Evolutionary conservation across 2,797 vertebrate genomes (phyloP), one percentile per base, ranked within the genome.

Genomic region (Cottoperca gobio): DNA sequence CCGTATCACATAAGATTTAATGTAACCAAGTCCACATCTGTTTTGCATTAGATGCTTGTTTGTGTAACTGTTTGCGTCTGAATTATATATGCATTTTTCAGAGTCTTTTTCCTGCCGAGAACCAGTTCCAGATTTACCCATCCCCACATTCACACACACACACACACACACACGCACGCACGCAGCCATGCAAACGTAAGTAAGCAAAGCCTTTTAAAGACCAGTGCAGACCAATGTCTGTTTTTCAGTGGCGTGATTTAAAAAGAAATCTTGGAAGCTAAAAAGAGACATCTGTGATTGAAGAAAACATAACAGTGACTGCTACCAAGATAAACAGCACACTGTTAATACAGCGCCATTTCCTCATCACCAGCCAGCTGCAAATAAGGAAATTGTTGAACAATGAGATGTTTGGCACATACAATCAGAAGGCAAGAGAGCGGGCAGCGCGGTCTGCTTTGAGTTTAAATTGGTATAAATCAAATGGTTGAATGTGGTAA

Each of bases 291-390:
- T 89, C 84, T 92, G 90, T 76, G 82, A 88, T 80, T 55, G 78
- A 71, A 79, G 81, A 82, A 90, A 85, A 72, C 80, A 82, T 39
- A 88, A 86, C 84, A 85, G 75, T 58, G 79, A 82, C 85, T 59
- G 81, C 85, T 63, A 84, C 90, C 89, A 89, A 88, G 88, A 91
- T 55, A 91, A 91, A 93, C 88, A 92, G 79, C 54, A 3, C 70
- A 66, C 71, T 81, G 86, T 83, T 90, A 68, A 85, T 78, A 45
- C 64, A 74, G 80, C 78, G 79, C 72, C 68, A 55, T 76, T 81
- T 85, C 84, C 84, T 89, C 87, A 89, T 77, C 79, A 57, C 24
- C 76, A 81, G 82, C 83, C 87, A 82, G 88, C 75, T 81, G 82
- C 76, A 78, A 83, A 87, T 84, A 81, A 83, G 81, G 82, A 83